Evolutionary conservation across 2,888 invertebrate genomes (phyloP).

Genomic region (Athripsodes cinereus): DNA sequence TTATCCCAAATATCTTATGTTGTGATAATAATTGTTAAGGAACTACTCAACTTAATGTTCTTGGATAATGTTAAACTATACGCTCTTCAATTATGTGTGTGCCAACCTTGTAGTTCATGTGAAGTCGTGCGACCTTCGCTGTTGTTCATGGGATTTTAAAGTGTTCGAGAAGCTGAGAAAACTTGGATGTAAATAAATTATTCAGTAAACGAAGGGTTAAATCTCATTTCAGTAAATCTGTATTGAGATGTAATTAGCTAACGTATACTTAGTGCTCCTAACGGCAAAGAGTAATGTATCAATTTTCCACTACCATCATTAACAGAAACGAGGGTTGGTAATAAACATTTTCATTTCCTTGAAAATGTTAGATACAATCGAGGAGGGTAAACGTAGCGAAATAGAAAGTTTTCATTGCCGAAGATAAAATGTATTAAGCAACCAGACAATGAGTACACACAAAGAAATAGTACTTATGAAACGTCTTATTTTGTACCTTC

Average conservation of each 20-base stretch:
- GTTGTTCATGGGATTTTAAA: no score
- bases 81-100: no score
- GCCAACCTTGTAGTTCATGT: no score
- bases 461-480: no score
- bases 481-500: no score
- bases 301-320: slow-evolving; percentile 6
- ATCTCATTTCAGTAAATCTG: neutral
- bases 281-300: slow-evolving; percentile 2
- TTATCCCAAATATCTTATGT: no score
- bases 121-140: no score
- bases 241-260: slow-evolving; percentile 1
- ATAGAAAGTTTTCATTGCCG: neutral
- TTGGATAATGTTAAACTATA: no score
- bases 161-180: no score
- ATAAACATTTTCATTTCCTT: neutral
- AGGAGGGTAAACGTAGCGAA: neutral
- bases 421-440: slow-evolving; percentile 1
- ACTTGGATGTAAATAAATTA: no score
- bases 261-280: neutral
- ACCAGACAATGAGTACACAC: neutral
- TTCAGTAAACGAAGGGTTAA: neutral
- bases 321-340: slow-evolving; percentile 2
- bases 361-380: neutral
- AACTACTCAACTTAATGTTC: no score
- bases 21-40: no score